Base-by-base conservation (phyloP, 2,113 vertebrate species). In the Thunnus maccoyii region DNA sequence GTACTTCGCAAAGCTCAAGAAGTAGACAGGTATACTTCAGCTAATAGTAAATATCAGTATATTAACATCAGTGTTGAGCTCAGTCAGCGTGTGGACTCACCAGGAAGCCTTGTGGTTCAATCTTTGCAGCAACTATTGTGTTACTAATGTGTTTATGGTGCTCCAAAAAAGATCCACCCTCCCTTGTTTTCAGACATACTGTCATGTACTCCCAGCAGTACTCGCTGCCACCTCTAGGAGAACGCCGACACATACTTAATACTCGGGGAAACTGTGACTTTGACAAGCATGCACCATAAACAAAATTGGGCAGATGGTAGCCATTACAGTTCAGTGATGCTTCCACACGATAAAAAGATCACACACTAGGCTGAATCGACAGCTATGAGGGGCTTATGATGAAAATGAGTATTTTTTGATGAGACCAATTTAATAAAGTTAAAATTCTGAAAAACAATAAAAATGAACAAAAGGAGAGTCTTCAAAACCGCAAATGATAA, bases 261-360 rank as follows among this genome's bases (percentile, higher is more conserved):
- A n/a, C 46, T 62, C 63, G 65, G 65, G 88, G 76, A 69, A 83
- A 73, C 22, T 54, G 72, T 8, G 48, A 74, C 57, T 78, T 48
- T 83, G 74, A 83, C 82, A 71, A 61, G 70, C 78, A n/a, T 68
- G 66, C 72, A 41, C 58, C 76, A 80, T 46, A 52, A 79, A 86
- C 72, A 58, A 30, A 61, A 64, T 15, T 13, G 57, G 69, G 56
- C 87, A 89, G 87, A 88, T 85, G 84, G 82, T 27, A 72, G 63
- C 72, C 82, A 81, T 91, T 88, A 86, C 56, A 82, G 80, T 76
- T 71, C 79, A 76, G 47, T 22, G 82, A 85, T 67, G 76, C 72
- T 61, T 82, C 69, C 64, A 18, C 56, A 48, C 11, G 62, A 80
- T 70, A 63, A 67, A 72, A 83, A 78, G 60, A 84, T 84, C 73